Evolutionary conservation across 2,113 vertebrate species (phyloP), one percentile per base, ranked within the genome.

Genomic region (Acrocephalus kingi): DNA sequence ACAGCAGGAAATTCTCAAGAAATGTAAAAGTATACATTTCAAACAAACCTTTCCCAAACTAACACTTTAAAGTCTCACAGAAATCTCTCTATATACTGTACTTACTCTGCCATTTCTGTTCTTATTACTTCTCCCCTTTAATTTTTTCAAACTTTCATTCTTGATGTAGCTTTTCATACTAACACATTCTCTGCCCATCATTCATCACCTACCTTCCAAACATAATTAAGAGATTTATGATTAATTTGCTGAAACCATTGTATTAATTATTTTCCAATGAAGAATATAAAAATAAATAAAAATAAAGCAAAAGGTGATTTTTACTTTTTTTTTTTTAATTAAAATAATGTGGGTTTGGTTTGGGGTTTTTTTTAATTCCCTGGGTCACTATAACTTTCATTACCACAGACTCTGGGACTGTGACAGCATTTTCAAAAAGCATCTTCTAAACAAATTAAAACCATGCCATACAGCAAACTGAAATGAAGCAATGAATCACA

Each of bases 261-360:
- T 51, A 64, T 67, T 73, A 8, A 45, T 51, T 72, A 20, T 39
- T 59, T 64, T 62, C 33, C 14, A 82, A 17, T 41, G 25, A 30
- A 33, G 24, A 73, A 4, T n/a, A 73, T 39, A 46, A 69, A 43
- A 43, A 25, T 13, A 71, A 51, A 27, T 0, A 33, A 30, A 80
- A 54, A 27, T 1, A 24, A 51, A 25, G 3, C 0, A 0, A 27
- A 67, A 28, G 1, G 1, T 9, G 4, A 11, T 61, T 73, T 76
- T 56, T 17, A 12, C 2, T 30, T 18, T 54, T 49, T 10, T 49
- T 12, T 64, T 45, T 39, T 69, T 4, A 10, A n/a, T 54, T 82
- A 63, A 30, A 68, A 35, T 0, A 33, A 46, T 39, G 3, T 48
- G 11, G 3, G 13, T 41, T 78, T 21, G 2, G 3, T 62, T 28